Evolutionary conservation across 2,113 vertebrate species (phyloP), one percentile per base, ranked within the genome.

Genomic region (Calonectris borealis): DNA sequence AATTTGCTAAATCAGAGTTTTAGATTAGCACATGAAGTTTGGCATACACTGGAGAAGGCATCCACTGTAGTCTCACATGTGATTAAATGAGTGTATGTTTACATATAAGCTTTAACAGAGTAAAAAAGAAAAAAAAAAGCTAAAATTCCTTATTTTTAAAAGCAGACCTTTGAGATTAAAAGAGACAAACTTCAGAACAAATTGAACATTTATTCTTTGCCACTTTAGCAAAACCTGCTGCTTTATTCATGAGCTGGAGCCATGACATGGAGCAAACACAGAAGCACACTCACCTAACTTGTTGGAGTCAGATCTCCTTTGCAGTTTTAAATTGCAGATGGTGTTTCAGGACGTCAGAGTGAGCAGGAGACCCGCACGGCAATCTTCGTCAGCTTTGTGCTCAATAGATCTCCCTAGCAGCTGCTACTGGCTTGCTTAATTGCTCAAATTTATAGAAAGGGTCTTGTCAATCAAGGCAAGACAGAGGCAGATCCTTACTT

Each of bases 401-500:
- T 84, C 89, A 40, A 78, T 34, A 64, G 94, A 44, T 88, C 89
- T 97, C 83, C 86, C 89, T 77, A 61, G 69, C 54, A 79, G 91
- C 94, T 96, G 90, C 88, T 88, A 77, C 75, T 76, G 84, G 79
- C 68, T 78, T 97, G 90, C 82, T 94, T 95, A 83, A 90, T 83
- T 97, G 94, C 97, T 95, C 94, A 79, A 68, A 98, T 98, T 98
- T 98, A 98, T 98, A 98, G 97, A 55, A 86, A 96, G 87, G 66
- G 91, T 78, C 95, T 88, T 97, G 98, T 98, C 98, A 98, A 85
- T 98, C 98, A 98, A 94, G 94, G 85, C 65, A 93, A 94, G 94
- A 95, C 72, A 78, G 92, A 97, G 97, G 95, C 98, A 97, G 96
- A 98, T 98, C 94, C 95, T 97, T 98, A 97, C 98, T 97, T 96